A percentile compares a stretch with the other conserved stretches of the same genome.
phyloP scores from a whole-genome alignment of 2,888 invertebrate genomes.

The Euproctis similis region DNA sequence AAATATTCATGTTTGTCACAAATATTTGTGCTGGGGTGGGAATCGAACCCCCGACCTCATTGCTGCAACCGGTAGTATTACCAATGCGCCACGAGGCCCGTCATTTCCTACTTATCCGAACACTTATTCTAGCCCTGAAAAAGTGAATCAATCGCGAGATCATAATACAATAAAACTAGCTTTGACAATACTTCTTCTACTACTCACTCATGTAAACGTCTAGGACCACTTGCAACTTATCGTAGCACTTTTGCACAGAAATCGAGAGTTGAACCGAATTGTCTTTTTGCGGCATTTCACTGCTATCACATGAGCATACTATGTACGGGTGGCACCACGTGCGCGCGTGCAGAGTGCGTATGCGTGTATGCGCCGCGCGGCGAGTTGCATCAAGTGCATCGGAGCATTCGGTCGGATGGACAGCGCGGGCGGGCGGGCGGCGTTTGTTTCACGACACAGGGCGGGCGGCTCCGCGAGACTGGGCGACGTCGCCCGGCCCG shows the following conservation, averaged over 20 bases:
- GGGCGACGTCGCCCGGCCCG: slow-evolving; percentile 58
- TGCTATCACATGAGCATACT: slow-evolving; percentile 45
- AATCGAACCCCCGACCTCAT: too few species aligned
- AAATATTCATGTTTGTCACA: too few species aligned
- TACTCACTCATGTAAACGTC: slow-evolving; percentile 75
- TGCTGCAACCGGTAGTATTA: too few species aligned
- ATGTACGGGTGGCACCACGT: slow-evolving; percentile 14
- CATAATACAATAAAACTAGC: background rate
- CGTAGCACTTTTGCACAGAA: slow-evolving; percentile 61
- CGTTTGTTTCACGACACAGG: slow-evolving; percentile 19
- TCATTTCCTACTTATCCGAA: too few species aligned
- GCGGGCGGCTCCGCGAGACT: slow-evolving; percentile 55
- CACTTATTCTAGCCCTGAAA: too few species aligned
- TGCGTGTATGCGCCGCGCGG: slow-evolving; percentile 12
- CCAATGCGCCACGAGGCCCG: too few species aligned
- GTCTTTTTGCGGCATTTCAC: slow-evolving; percentile 71
- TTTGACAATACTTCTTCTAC: background rate
- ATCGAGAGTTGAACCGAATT: slow-evolving; percentile 67
- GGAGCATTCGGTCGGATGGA: slow-evolving; percentile 23
- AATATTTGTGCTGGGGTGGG: too few species aligned
- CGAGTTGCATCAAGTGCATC: slow-evolving; percentile 23
- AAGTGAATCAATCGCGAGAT: too few species aligned
- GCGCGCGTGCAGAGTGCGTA: slow-evolving; percentile 9
- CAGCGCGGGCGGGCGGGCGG: slow-evolving; percentile 9
- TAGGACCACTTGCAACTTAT: slow-evolving; percentile 65